Evolutionary conservation across 2,113 vertebrate genomes (phyloP), one percentile per base, ranked within the genome.

Genomic region (Platysternon megacephalum): DNA sequence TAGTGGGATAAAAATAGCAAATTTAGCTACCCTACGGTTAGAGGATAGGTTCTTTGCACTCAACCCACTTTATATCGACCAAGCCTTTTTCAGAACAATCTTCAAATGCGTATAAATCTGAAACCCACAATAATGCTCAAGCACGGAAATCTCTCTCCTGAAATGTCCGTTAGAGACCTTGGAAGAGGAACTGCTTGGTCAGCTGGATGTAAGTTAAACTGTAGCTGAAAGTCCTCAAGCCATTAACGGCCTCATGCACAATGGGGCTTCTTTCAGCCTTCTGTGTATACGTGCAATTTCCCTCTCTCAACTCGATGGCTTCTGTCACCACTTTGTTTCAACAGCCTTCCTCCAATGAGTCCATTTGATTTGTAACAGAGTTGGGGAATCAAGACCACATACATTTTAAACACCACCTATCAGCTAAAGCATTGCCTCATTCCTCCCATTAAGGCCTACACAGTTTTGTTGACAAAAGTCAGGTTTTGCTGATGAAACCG

Each of bases 241-340:
- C 3, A 2, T 76, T 49, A 32, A 28, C 12, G 85, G 81, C 6
- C 11, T 14, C 56, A 2, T 0, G 1, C 51, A 17, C 29, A 35
- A 82, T 6, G 4, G 8, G 0, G 2, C 10, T 6, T 58, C 39
- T 8, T 39, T 0, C 3, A 5, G 61, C 4, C 26, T 53, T 51
- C 0, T 2, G 17, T 87, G 19, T 16, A 1, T 16, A 65, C 13
- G 4, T 35, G 13, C 61, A 35, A 35, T 65, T 2, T 58, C 61
- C 46, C 39, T 79, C n/a, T 24, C 51, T 5, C 51, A 26, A 12
- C 29, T 29, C 9, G 22, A 14, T 78, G 48, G 1, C 51, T 35
- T 65, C n/a, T 32, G 61, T 28, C 82, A 72, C 82, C 2, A 3
- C 79, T 81, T 52, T 44, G 3, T 22, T 35, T 65, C 81, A 16